Conservation (phyloP, 2,797 vertebrate species). For the Anguilla marmorata region DNA sequence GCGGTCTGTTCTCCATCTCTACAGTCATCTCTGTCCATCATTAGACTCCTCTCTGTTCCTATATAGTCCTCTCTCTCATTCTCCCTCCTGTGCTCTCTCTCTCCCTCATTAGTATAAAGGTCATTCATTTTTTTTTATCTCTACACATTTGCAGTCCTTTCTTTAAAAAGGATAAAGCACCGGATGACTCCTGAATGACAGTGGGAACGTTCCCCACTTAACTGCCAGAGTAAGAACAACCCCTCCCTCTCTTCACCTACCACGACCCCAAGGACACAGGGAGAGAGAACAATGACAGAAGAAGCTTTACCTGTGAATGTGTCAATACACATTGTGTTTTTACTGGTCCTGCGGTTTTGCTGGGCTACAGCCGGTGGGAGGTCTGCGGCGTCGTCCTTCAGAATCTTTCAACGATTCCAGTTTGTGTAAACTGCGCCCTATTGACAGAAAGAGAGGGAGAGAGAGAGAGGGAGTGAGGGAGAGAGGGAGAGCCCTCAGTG, state of each 20-base stretch:
- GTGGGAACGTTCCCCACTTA: neutral
- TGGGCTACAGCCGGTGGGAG: neutral
- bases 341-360: neutral
- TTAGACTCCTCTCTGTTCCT: neutral
- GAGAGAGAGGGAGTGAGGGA: conserved; percentile 31
- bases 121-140: neutral
- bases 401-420: neutral
- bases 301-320: neutral
- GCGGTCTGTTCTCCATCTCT: neutral
- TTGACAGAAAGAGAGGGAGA: conserved; percentile 54
- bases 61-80: neutral
- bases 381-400: neutral
- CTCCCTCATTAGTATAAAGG: neutral
- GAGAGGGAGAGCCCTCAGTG: conserved; percentile 43
- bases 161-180: neutral
- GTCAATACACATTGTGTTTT: neutral
- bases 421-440: conserved; percentile 5
- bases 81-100: too few relatives aligned
- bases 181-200: neutral
- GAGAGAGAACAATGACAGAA: neutral
- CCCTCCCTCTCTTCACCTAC: neutral
- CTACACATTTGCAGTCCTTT: neutral
- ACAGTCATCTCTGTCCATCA: neutral
- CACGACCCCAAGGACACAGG: neutral
- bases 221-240: neutral